These are phyloP conservation scores for Saturnia pavonia DNA, from an alignment of 2,888 invertebrate genomes.

Conservation along the genomic window DNA sequence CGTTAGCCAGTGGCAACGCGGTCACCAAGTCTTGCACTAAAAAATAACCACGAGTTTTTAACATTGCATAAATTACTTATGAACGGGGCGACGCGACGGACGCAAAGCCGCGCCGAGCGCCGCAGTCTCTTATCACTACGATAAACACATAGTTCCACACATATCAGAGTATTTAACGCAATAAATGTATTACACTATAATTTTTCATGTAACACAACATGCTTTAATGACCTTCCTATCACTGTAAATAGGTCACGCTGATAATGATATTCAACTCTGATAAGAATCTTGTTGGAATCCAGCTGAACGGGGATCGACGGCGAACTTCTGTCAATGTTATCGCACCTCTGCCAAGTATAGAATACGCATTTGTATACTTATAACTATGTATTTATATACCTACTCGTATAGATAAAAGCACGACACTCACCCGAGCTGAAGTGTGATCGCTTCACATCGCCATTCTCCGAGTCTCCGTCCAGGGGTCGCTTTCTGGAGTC, in stretches of 20 bases:
- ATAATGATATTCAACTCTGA: slow-evolving; percentile 68
- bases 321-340: slow-evolving; percentile 73
- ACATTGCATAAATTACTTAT: slow-evolving; percentile 69
- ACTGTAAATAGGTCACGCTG: slow-evolving; percentile 72
- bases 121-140: slow-evolving; percentile 49
- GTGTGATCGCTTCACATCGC: slow-evolving; percentile 94
- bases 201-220: slow-evolving; percentile 46
- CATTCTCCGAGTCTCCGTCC: slow-evolving; percentile 93
- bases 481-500: slow-evolving; percentile 95
- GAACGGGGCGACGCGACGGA: slow-evolving; percentile 29
- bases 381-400: slow-evolving; percentile 40
- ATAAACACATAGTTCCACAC: slow-evolving; percentile 26
- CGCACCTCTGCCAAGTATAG: slow-evolving; percentile 61
- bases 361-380: slow-evolving; percentile 56
- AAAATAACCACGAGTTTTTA: slow-evolving; percentile 80
- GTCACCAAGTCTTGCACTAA: slow-evolving; percentile 83
- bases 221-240: slow-evolving; percentile 57
- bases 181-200: slow-evolving; percentile 32
- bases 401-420: slow-evolving; percentile 34
- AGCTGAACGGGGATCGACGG: slow-evolving; percentile 56
- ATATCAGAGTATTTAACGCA: slow-evolving; percentile 44
- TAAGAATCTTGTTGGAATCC: slow-evolving; percentile 74
- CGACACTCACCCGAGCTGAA: slow-evolving; percentile 91
- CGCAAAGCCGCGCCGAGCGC: slow-evolving; percentile 20
- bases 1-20: slow-evolving; percentile 81